Evolutionary conservation across 1,140 invertebrate species (phyloP).

Genomic region (Drosophila ananassae): DNA sequence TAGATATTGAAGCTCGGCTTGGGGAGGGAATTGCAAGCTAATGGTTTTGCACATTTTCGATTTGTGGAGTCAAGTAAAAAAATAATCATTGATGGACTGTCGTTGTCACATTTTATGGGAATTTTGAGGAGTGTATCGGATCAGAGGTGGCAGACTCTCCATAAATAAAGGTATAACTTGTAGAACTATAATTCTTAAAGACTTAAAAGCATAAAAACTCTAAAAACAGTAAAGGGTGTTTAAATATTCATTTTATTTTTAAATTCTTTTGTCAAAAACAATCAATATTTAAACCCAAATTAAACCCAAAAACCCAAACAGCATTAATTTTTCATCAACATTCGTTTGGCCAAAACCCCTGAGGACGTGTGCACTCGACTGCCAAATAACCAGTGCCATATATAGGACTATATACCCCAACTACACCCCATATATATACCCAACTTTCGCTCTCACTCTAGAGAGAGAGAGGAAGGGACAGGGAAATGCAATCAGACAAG

Average conservation of each 20-base stretch:
- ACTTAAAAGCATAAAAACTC: background rate
- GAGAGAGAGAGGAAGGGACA: background rate
- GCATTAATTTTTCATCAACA: conserved; percentile 30
- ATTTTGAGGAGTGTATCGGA: background rate
- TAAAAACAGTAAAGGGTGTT: background rate
- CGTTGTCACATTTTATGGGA: background rate
- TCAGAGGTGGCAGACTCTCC: background rate
- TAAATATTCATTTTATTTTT: conserved; percentile 2
- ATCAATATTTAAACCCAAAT: conserved; percentile 25
- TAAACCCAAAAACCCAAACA: too few relatives aligned
- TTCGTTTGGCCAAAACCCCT: background rate
- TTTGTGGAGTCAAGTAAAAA: background rate
- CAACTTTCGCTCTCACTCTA: conserved; percentile 69
- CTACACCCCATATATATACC: background rate
- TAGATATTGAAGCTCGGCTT: background rate
- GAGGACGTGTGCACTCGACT: conserved; percentile 34
- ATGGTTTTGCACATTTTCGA: background rate
- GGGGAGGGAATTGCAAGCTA: background rate
- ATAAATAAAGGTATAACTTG: too few relatives aligned
- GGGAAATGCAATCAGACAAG: conserved; percentile 59
- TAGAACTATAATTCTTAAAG: background rate
- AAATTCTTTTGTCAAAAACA: conserved; percentile 6
- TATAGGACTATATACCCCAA: conserved; percentile 31
- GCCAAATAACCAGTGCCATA: conserved; percentile 35
- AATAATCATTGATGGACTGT: background rate